Percentiles rank a stretch among this genome's conserved stretches.
phyloP scores from a whole-genome alignment of 2,888 invertebrate genomes.

The Pristionchus japonicus region DNA sequence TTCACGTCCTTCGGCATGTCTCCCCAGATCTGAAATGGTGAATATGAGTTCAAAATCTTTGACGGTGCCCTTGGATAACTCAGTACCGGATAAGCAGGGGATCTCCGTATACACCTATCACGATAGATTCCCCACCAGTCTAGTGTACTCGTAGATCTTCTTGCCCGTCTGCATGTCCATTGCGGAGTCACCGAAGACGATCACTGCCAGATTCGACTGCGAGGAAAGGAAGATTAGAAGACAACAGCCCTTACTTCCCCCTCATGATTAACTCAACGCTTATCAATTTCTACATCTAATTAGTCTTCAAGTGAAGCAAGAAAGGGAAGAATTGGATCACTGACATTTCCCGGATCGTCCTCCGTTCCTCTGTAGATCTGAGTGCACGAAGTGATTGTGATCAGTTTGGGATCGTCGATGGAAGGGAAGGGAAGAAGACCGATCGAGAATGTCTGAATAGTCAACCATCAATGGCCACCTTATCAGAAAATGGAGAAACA shows the following conservation, averaged over 20 bases:
- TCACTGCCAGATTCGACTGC: background rate
- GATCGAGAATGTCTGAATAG: conserved; percentile 12
- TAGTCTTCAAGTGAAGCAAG: too few species aligned
- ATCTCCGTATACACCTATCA: too few species aligned
- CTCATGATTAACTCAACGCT: background rate
- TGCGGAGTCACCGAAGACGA: background rate
- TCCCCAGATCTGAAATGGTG: background rate
- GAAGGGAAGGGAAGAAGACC: conserved; percentile 29
- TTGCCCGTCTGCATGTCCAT: background rate
- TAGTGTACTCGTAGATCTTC: background rate
- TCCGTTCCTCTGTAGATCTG: background rate
- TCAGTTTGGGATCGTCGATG: background rate
- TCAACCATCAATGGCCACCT: background rate
- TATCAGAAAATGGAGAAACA: background rate
- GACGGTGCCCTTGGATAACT: too few species aligned
- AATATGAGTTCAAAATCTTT: background rate
- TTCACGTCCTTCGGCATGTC: background rate
- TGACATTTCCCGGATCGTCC: conserved; percentile 1
- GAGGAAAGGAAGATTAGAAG: too few species aligned
- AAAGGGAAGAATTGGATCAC: too few species aligned
- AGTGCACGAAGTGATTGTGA: background rate
- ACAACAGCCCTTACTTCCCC: background rate
- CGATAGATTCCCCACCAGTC: background rate
- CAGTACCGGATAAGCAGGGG: too few species aligned
- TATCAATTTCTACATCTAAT: background rate